Evolutionary conservation across 2,797 vertebrate species (phyloP), one percentile per base, ranked within the genome.

Genomic region (Lates japonicus): DNA sequence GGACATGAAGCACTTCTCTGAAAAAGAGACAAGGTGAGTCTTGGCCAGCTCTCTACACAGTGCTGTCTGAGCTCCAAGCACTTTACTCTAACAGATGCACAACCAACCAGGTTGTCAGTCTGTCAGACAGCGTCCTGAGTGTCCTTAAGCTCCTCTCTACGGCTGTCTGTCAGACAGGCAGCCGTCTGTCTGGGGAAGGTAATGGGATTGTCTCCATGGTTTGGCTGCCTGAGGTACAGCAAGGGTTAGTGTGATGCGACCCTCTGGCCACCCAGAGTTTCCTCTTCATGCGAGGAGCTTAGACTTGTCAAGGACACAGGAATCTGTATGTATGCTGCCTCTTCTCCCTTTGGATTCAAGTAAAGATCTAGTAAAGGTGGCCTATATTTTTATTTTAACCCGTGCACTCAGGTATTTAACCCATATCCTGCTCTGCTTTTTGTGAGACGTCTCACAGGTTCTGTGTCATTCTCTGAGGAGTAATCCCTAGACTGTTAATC

Each of bases 201-300:
- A 95, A 96, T 94, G 90, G 91, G 93, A 94, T 96, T 95, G 93
- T 93, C 93, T 84, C 82, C 82, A 80, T 81, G 86, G 89, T 87
- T 94, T 86, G 89, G 83, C 83, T 71, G 77, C 91, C 90, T 88
- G 58, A 46, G 81, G 86, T 81, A 77, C 82, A 84, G 74, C 68
- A 81, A 64, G 84, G 91, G 92, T 93, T 95, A 96, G 93, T 91
- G 80, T 63, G 91, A 91, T 87, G 68, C 84, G 73, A 93, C 95
- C 96, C 95, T 92, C 93, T 94, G 95, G 92, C 92, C 90, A 89
- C 88, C 83, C 83, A 55, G 55, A 66, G 65, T 74, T 71, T 85
- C 67, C 79, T 88, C 86, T 93, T 79, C 61, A 22, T 44, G 65
- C 64, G 25, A 78, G 81, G 76, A 29, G 70, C 83, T 86, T 74